These are phyloP conservation scores for zebrafish (Danio rerio) DNA, from an alignment of 2,113 vertebrate genomes.

Conservation along the genomic window DNA sequence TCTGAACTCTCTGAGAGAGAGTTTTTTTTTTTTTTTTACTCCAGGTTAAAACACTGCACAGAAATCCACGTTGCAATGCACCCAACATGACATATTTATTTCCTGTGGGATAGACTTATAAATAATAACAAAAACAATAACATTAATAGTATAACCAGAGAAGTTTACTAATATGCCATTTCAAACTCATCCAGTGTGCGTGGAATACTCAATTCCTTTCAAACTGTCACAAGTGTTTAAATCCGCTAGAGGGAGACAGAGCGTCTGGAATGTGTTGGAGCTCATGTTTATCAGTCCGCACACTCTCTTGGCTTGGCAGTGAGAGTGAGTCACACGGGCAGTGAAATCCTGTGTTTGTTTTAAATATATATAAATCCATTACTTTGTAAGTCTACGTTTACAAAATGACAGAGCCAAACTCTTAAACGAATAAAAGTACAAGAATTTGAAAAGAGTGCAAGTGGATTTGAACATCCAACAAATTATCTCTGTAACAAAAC, in stretches of 20 bases:
- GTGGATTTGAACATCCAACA: conserved; percentile 11
- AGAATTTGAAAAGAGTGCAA: conserved; percentile 3
- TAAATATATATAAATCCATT: neutral
- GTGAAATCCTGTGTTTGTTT: conserved; percentile 44
- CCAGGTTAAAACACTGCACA: no score
- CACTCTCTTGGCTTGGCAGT: conserved; percentile 77
- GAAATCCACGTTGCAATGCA: neutral
- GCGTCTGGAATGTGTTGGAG: conserved; percentile 75
- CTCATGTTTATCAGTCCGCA: conserved; percentile 60
- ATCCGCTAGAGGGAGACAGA: conserved; percentile 41
- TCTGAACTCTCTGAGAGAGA: no score
- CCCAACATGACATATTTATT: neutral
- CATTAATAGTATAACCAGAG: no score
- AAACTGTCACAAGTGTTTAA: conserved; percentile 41
- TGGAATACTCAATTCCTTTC: neutral
- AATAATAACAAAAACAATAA: neutral
- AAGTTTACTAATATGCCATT: neutral
- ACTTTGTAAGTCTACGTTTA: conserved; percentile 3
- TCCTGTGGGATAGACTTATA: neutral
- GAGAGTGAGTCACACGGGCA: conserved; percentile 67
- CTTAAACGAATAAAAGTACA: conserved; percentile 2
- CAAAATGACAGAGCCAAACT: conserved; percentile 14
- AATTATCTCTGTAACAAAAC: conserved; percentile 6
- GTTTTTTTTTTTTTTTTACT: no score
- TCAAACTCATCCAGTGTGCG: conserved; percentile 1